Base-by-base conservation (phyloP, 1,140 invertebrate species). In the Rhagoletis pomonella region DNA sequence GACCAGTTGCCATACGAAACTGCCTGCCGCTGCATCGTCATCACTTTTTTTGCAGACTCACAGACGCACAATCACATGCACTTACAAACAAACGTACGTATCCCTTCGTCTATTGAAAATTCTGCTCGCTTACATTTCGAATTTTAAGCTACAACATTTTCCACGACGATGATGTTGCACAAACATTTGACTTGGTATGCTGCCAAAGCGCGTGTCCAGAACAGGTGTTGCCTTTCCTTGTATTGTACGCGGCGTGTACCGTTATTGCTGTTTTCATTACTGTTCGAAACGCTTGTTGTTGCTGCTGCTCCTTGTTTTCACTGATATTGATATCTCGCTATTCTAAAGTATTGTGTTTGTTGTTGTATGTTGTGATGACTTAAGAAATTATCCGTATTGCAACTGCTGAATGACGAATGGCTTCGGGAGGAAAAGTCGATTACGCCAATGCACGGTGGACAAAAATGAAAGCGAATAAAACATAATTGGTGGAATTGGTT, bases 171-270 rank as follows among this genome's bases (percentile, higher is more conserved):
- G 84, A 85, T 62, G 58, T 29, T 62, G 84, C 84, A 85, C 55
- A 81, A 81, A 81, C 87, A 87, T 64, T 87, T 81, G 39, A 60
- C 42, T 87, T 87, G 87, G 44, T 87, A 50, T 69, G 87, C 87
- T 89, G 88, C 47, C 77, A 87, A 47, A 50, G 47, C 73, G 44
- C 73, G 73, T 55, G 73, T 81, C 73, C 73, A 81, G 47, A 19
- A 55, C 73, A 81, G 73, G 73, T 81, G 73, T 81, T 81, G 73
- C 73, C 50, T 58, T 81, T 55, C 73, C 50, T 81, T 50, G n/a
- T 55, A 81, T 44, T 81, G 73, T 81, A 55, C 44, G 73, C 47
- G 42, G n/a, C 55, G 73, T 55, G 14, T 73, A 50, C 73, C 47
- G 73, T 81, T 81, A 81, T 81, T 81, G 73, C 73, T 81, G 47